Base-by-base conservation (phyloP, 2,888 invertebrate genomes). In the Allacma fusca region DNA sequence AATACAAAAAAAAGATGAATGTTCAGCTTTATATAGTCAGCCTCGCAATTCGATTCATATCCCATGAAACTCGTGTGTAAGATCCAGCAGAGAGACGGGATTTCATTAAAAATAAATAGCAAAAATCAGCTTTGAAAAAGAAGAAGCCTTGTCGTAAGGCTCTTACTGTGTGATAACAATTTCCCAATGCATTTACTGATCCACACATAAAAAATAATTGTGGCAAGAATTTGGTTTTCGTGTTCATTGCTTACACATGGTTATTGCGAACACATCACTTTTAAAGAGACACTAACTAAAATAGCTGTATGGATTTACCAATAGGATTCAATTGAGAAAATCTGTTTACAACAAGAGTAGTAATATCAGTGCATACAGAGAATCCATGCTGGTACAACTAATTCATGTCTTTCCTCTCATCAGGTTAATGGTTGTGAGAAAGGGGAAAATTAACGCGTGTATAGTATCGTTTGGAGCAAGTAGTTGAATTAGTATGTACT, bases 371-470 rank as follows among this genome's bases (percentile, higher is more conserved):
- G 2, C 50, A 50, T 50, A n/a, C 50, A 19, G 50, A 2, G 50
- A 19, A 2, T 50, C 16, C 2, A 5, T 16, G 19, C 16, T 50
- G 4, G n/a, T 50, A 50, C 19, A 50, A 50, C 50, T 50, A 13
- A 50, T 50, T 50, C 50, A 50, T 16, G 50, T 9, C 50, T 19
- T 50, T 50, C 9, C 50, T 19, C 50, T 50, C 50, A 13, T 50
- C n/a, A 50, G 50, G 50, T 50, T 50, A 50, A 50, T 50, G 50
- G 50, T n/a, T 50, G 50, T 50, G 19, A 50, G 19, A 50, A 50
- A n/a, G 50, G 16, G 50, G 19, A n/a, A 50, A 50, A 50, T 50
- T 50, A 40, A 40, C 40, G 16, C n/a, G 2, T 50, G 5, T 40
- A 5, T 13, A 9, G 5, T 40, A 9, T 19, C 50, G 19, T 16